Evolutionary conservation across 1,140 invertebrate species (phyloP).

Genomic region (Pogonognathellus flavescens): DNA sequence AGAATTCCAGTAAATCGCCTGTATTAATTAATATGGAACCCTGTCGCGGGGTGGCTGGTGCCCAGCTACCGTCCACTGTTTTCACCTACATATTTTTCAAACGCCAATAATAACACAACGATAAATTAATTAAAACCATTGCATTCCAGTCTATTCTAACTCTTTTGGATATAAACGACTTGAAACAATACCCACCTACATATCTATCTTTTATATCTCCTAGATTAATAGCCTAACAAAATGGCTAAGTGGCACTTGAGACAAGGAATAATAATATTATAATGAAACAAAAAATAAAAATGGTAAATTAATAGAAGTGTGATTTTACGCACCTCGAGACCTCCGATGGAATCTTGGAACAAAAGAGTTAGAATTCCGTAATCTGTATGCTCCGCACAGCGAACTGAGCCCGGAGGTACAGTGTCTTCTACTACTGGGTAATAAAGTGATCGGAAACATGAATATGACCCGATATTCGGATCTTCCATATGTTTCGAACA

Average conservation of each 20-base stretch:
- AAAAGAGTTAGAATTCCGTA: slow-evolving; percentile 51
- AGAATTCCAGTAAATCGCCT: slow-evolving; percentile 82
- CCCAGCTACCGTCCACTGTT: slow-evolving; percentile 78
- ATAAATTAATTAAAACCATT: too few species aligned
- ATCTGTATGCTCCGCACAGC: slow-evolving; percentile 56
- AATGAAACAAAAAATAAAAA: too few species aligned
- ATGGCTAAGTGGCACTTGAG: too few species aligned
- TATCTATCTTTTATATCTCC: too few species aligned
- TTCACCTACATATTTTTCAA: slow-evolving; percentile 31
- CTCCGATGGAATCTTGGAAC: slow-evolving; percentile 55
- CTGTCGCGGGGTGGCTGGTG: slow-evolving; percentile 81
- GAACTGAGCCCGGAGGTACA: slow-evolving; percentile 72
- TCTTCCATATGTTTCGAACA: slow-evolving; percentile 49
- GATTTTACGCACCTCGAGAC: slow-evolving; percentile 66
- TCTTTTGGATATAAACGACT: too few species aligned
- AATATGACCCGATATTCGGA: slow-evolving; percentile 20
- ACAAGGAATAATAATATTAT: too few species aligned
- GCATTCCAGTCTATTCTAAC: too few species aligned
- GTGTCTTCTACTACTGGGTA: slow-evolving; percentile 72
- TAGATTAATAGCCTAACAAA: too few species aligned
- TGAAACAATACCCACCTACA: too few species aligned
- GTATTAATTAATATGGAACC: slow-evolving; percentile 84
- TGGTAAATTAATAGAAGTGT: not conserved
- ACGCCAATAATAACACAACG: too few species aligned
- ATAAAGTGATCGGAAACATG: slow-evolving; percentile 78